phyloP scores from a whole-genome alignment of 2,113 vertebrate genomes.

The Phasianus colchicus region DNA sequence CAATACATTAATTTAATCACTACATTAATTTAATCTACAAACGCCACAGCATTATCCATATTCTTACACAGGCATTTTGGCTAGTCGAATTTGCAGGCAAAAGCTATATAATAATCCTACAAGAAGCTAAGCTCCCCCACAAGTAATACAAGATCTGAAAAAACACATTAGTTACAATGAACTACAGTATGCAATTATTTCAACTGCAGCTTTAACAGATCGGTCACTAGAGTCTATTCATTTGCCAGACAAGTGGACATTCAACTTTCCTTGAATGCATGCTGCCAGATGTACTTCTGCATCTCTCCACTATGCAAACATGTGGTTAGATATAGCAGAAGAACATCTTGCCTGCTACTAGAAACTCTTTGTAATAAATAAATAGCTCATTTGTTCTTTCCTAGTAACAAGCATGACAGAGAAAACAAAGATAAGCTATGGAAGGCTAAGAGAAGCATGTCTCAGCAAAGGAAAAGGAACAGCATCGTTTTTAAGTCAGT shows the following conservation, averaged over 20 bases:
- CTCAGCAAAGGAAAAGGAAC: neutral
- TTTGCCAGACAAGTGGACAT: neutral
- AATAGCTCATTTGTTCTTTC: neutral
- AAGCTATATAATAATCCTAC: accelerated
- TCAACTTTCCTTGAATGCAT: constrained; percentile 5
- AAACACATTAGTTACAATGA: neutral
- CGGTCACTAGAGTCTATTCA: neutral
- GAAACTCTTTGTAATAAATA: neutral
- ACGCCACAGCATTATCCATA: neutral
- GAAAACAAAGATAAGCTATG: neutral
- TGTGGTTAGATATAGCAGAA: neutral
- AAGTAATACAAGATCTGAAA: neutral
- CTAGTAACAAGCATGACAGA: neutral
- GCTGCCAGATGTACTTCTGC: neutral
- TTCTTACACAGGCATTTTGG: accelerated
- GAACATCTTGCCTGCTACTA: neutral
- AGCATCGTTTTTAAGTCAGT: accelerated
- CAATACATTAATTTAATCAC: neutral
- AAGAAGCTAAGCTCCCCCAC: neutral
- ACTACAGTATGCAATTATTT: neutral
- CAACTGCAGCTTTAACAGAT: neutral
- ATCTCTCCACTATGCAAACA: constrained; percentile 25
- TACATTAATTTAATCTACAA: neutral
- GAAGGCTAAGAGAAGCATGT: accelerated
- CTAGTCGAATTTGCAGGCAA: neutral